Conservation (phyloP, 1,140 invertebrate species). For the Megathymus violae region DNA sequence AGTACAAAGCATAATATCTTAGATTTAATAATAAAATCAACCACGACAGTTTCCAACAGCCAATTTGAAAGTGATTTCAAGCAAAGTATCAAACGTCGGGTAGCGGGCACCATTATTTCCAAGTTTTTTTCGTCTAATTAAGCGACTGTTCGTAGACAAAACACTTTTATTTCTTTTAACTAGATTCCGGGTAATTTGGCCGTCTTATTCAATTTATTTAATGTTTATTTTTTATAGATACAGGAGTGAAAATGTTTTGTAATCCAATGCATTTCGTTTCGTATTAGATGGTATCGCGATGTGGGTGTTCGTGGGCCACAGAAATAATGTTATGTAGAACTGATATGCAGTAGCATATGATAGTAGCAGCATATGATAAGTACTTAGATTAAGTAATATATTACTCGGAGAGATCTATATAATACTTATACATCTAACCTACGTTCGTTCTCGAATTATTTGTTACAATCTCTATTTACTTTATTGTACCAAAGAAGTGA, state of each 20-base stretch:
- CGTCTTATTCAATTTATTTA: constrained; percentile 36
- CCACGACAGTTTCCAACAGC: background rate
- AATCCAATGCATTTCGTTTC: constrained; percentile 31
- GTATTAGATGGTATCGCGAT: constrained; percentile 32
- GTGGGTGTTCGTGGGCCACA: constrained; percentile 24
- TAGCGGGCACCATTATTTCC: constrained; percentile 46
- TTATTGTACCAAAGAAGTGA: no score
- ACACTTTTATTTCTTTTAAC: constrained; percentile 39
- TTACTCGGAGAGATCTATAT: no score
- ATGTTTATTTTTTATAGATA: constrained; percentile 23
- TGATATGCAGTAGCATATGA: background rate
- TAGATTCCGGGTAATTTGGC: constrained; percentile 34
- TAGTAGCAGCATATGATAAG: background rate
- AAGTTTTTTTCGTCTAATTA: constrained; percentile 39
- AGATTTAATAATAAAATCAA: background rate
- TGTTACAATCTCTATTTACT: no score
- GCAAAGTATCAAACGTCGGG: constrained; percentile 15
- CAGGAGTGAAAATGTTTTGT: constrained; percentile 32
- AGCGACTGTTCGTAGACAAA: constrained; percentile 29
- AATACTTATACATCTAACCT: no score
- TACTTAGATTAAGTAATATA: no score
- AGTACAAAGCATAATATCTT: background rate
- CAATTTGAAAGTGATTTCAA: constrained; percentile 5
- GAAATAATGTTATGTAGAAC: background rate
- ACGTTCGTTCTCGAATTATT: no score